phyloP scores from a whole-genome alignment of 2,797 vertebrate species.

The Podargus strigoides region DNA sequence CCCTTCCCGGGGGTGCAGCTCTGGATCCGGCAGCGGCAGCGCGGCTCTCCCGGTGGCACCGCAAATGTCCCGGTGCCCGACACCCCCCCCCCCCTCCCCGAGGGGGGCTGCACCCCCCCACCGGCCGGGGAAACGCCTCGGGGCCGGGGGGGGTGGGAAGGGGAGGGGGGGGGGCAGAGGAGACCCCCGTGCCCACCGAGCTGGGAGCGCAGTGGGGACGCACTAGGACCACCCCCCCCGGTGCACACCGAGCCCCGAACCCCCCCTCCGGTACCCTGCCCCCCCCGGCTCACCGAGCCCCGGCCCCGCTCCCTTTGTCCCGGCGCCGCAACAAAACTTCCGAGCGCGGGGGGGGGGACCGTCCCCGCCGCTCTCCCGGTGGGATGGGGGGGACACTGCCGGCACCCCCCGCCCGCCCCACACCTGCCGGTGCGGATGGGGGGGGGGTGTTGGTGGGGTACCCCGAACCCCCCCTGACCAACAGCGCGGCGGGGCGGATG shows the following conservation, averaged over 20 bases:
- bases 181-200: neutral
- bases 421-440: neutral
- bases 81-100: no score
- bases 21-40: neutral
- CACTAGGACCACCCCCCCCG: neutral
- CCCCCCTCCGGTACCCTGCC: neutral
- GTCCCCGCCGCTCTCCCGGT: neutral
- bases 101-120: neutral
- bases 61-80: neutral
- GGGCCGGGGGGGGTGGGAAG: no score
- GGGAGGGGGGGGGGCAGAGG: neutral
- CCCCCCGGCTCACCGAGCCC: neutral
- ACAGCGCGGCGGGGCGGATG: no score
- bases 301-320: slow-evolving; percentile 30
- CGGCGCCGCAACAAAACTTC: slow-evolving; percentile 1
- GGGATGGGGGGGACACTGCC: neutral
- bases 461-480: neutral
- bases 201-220: no score
- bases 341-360: neutral
- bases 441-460: no score
- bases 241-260: neutral
- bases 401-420: neutral
- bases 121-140: neutral
- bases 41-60: neutral
- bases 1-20: neutral